Percentiles rank a stretch among this genome's conserved stretches.
Conservation (phyloP, 2,888 invertebrate genomes). For the Drosophila cracens region DNA sequence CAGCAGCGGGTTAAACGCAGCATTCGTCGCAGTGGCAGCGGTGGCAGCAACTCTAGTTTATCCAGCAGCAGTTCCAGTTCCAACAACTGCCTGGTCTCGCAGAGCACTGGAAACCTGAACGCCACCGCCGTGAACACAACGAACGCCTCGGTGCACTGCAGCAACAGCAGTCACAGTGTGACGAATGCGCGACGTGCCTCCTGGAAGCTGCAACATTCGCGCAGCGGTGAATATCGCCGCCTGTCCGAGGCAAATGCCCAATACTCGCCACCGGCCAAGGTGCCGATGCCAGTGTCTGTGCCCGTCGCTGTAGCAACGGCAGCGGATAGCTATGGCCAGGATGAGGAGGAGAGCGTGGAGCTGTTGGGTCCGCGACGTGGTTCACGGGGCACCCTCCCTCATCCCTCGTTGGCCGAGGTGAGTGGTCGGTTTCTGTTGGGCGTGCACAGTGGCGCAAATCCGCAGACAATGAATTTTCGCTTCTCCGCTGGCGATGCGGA, state of each 20-base stretch:
- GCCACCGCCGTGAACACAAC: conserved; percentile 67
- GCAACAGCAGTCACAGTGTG: conserved; percentile 62
- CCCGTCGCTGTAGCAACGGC: conserved; percentile 42
- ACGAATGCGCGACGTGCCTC: conserved; percentile 76
- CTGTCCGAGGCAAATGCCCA: conserved; percentile 76
- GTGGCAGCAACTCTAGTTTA: conserved; percentile 73
- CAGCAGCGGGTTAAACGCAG: conserved; percentile 39
- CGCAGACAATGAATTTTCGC: conserved; percentile 85
- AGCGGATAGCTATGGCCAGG: conserved; percentile 40
- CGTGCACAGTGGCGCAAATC: conserved; percentile 42
- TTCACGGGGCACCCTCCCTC: conserved; percentile 40
- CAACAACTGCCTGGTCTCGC: conserved; percentile 65
- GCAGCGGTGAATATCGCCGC: conserved; percentile 79
- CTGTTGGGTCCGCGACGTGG: conserved; percentile 64
- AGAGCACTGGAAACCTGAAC: conserved; percentile 69
- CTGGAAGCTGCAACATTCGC: conserved; percentile 79
- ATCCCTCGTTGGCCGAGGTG: conserved; percentile 38
- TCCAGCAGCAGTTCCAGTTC: conserved; percentile 75
- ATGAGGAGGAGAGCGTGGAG: conserved; percentile 71
- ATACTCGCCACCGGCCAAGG: conserved; percentile 65
- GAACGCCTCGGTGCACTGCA: conserved; percentile 69
- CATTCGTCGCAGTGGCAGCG: conserved; percentile 55
- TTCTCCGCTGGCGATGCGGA: conserved; percentile 90
- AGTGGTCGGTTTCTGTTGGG: conserved; percentile 56
- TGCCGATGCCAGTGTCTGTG: conserved; percentile 38